Percentiles rank a stretch among this genome's conserved stretches.
Evolutionary conservation across 1,140 invertebrate species (phyloP).

Genomic region (Triops longicaudatus): DNA sequence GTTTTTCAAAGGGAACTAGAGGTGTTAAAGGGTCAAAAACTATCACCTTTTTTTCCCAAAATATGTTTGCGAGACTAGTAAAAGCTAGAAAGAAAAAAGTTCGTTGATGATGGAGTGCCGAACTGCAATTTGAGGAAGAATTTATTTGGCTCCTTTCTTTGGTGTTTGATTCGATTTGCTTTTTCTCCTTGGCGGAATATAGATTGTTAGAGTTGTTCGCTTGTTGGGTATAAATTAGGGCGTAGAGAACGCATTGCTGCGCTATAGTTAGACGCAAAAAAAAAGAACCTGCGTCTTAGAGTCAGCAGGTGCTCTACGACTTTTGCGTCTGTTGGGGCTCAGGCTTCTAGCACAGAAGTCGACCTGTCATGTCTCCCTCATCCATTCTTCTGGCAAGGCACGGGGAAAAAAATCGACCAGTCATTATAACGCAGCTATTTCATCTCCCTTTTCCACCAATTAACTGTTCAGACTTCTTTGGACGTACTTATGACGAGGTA

Average conservation of each 20-base stretch:
- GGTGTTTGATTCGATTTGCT: neutral
- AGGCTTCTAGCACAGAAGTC: slow-evolving; percentile 14
- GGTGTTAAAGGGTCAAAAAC: neutral
- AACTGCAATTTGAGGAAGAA: neutral
- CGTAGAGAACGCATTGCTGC: neutral
- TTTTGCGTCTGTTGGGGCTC: neutral
- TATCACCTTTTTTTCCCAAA: neutral
- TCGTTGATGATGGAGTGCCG: neutral
- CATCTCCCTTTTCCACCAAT: neutral
- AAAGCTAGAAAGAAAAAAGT: neutral
- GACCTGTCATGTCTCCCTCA: slow-evolving; percentile 10
- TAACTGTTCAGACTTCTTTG: neutral
- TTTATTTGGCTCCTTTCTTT: neutral
- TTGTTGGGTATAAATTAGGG: neutral
- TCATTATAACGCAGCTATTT: neutral
- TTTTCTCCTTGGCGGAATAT: no score
- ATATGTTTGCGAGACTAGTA: neutral
- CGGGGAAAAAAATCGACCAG: neutral
- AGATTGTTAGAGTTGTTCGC: no score
- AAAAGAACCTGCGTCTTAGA: neutral
- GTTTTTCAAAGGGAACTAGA: neutral
- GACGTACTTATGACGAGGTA: neutral
- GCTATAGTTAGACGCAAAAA: neutral
- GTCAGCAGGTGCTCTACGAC: neutral
- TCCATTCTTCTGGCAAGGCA: neutral